Percentiles rank a stretch among this genome's conserved stretches.
Conservation (phyloP, 2,113 vertebrate genomes). For the Scalopus aquaticus region DNA sequence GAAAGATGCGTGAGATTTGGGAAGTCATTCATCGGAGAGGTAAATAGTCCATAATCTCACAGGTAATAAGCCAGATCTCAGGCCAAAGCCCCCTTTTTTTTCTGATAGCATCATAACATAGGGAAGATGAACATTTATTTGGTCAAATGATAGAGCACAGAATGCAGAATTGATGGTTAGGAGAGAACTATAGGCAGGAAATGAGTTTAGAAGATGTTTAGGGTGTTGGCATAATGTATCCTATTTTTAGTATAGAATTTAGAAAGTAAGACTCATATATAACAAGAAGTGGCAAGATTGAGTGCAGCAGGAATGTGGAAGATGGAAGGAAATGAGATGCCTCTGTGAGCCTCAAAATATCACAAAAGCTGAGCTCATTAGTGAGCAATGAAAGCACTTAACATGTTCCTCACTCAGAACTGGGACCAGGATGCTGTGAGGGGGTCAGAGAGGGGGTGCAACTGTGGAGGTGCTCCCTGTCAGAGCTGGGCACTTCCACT, state of each 20-base stretch:
- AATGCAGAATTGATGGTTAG: rapidly evolving
- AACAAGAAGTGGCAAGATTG: not conserved
- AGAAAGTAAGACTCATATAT: not conserved
- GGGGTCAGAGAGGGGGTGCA: rapidly evolving
- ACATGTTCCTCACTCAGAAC: not conserved
- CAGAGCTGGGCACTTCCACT: not conserved
- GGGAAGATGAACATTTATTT: not conserved
- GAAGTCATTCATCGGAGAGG: not conserved
- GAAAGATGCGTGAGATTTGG: not conserved
- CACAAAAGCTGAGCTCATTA: not conserved
- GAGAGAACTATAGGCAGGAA: not conserved
- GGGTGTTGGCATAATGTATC: not conserved
- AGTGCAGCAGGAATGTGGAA: not conserved
- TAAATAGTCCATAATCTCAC: not conserved
- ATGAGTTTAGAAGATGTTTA: not conserved
- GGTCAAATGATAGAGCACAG: not conserved
- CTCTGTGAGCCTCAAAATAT: not conserved
- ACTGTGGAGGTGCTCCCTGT: not conserved
- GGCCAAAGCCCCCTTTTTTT: not conserved
- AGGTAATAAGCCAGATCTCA: not conserved
- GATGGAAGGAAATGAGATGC: not conserved
- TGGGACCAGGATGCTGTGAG: not conserved
- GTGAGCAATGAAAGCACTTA: not conserved
- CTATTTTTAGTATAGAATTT: not conserved
- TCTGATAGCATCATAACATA: not conserved